phyloP scores from a whole-genome alignment of 2,888 invertebrate genomes.

The Euzetes globulus region DNA sequence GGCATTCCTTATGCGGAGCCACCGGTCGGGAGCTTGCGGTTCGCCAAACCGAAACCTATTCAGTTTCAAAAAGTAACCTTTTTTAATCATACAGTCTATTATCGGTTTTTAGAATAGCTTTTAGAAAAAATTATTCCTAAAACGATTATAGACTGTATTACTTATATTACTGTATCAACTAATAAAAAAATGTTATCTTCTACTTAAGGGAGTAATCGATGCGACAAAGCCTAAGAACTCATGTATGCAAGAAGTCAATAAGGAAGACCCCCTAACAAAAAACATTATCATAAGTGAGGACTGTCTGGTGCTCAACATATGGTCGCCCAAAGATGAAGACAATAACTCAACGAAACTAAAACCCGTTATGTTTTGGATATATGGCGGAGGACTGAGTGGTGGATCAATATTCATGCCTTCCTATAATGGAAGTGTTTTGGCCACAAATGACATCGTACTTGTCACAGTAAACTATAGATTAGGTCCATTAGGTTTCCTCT shows the following conservation, averaged over 20 bases:
- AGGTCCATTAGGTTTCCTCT: neutral
- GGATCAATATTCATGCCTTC: neutral
- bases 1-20: neutral
- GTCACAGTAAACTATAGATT: constrained; percentile 1
- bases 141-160: too few species aligned
- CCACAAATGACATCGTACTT: neutral
- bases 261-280: neutral
- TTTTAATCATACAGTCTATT: too few species aligned
- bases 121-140: too few species aligned
- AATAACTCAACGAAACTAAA: neutral
- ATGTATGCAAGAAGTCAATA: neutral
- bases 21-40: neutral
- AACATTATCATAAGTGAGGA: neutral
- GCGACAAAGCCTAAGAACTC: neutral
- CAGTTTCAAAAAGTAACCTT: too few species aligned
- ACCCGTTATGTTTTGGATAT: neutral
- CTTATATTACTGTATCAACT: too few species aligned
- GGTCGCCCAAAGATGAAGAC: neutral
- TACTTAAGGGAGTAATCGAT: too few species aligned
- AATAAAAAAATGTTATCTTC: too few species aligned
- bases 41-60: neutral
- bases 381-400: neutral
- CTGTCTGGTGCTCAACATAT: constrained; percentile 15
- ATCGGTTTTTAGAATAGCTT: too few species aligned
- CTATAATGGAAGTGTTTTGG: neutral